Conservation (phyloP, 2,888 invertebrate genomes). For the Pyrgus malvae region DNA sequence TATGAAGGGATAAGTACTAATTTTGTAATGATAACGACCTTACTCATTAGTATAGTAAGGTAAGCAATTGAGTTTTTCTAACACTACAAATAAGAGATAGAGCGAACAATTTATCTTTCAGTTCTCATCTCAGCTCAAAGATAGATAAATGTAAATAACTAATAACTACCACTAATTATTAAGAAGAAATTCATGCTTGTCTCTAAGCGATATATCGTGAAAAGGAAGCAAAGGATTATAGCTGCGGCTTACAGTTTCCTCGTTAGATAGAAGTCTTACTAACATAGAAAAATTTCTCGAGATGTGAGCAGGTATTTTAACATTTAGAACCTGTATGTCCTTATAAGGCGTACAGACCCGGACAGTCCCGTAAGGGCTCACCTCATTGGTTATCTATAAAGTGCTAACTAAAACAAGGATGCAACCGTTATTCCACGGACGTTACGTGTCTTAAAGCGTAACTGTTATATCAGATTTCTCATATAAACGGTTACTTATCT, state of each 20-base stretch:
- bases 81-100: too few relatives aligned
- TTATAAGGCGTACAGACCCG: slow-evolving; percentile 13
- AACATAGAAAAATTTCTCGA: slow-evolving; percentile 15
- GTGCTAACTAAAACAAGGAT: slow-evolving; percentile 30
- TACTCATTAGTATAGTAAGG: too few relatives aligned
- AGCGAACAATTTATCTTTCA: too few relatives aligned
- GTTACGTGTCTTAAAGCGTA: slow-evolving; percentile 40
- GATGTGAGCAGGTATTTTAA: slow-evolving; percentile 16
- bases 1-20: too few relatives aligned
- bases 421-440: slow-evolving; percentile 36
- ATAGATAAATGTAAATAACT: too few relatives aligned
- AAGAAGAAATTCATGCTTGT: neutral
- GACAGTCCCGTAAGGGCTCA: slow-evolving; percentile 15
- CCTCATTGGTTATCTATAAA: slow-evolving; percentile 23
- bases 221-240: slow-evolving; percentile 1
- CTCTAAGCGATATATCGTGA: neutral
- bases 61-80: too few relatives aligned
- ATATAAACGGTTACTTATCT: slow-evolving; percentile 24
- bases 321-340: slow-evolving; percentile 22
- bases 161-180: too few relatives aligned
- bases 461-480: slow-evolving; percentile 33
- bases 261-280: slow-evolving; percentile 10
- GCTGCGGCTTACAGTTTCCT: slow-evolving; percentile 2
- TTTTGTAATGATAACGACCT: too few relatives aligned
- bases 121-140: too few relatives aligned